Percentiles rank a stretch among this genome's conserved stretches.
phyloP scores from a whole-genome alignment of 2,888 invertebrate species.

The Oconnorella tubifera region DNA sequence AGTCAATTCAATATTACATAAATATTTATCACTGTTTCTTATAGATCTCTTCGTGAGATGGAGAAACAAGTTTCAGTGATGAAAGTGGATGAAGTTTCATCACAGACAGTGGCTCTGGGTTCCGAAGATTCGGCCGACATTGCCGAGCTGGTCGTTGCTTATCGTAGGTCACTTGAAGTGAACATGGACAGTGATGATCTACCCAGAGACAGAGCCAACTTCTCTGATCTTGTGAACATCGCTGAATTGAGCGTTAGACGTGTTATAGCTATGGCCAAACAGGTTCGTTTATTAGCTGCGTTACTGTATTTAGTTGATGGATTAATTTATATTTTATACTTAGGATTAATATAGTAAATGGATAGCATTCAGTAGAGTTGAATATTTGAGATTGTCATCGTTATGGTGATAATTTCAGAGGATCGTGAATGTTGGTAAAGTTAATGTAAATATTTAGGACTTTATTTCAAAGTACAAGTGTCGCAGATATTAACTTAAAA shows the following conservation, averaged over 20 bases:
- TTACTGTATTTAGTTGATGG: too few relatives aligned
- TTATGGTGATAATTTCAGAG: too few relatives aligned
- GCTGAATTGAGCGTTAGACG: conserved; percentile 62
- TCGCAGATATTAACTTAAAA: too few relatives aligned
- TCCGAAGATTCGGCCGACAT: conserved; percentile 47
- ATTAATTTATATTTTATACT: too few relatives aligned
- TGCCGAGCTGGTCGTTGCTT: conserved; percentile 49
- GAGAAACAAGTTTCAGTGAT: conserved; percentile 12
- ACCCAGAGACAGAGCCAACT: conserved; percentile 29
- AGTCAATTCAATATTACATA: neutral
- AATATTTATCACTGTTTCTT: neutral
- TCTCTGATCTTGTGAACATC: conserved; percentile 55
- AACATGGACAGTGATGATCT: conserved; percentile 40
- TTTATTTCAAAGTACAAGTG: too few relatives aligned
- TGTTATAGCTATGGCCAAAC: conserved; percentile 64
- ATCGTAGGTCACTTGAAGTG: conserved; percentile 51
- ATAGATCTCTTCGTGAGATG: conserved; percentile 11
- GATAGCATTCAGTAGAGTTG: too few relatives aligned
- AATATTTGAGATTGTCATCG: too few relatives aligned
- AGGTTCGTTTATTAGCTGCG: too few relatives aligned
- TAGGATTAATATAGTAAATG: too few relatives aligned
- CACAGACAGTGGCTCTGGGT: conserved; percentile 22
- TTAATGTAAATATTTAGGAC: too few relatives aligned
- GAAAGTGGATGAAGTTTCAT: conserved; percentile 19
- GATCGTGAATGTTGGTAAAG: too few relatives aligned